These are phyloP conservation scores for Epirrita christyi DNA, from an alignment of 2,888 invertebrate genomes.

Conservation along the genomic window DNA sequence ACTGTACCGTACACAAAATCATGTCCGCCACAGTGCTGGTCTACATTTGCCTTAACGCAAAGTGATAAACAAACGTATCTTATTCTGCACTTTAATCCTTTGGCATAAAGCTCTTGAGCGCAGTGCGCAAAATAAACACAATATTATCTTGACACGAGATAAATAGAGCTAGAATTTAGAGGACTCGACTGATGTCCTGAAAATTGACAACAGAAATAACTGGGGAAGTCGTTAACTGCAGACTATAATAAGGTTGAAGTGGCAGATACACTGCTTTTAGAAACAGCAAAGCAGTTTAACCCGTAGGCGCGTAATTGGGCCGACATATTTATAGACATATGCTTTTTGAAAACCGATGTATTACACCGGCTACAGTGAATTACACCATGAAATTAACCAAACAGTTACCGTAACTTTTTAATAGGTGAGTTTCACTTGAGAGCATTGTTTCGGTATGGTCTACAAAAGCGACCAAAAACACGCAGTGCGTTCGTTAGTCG, in stretches of 20 bases:
- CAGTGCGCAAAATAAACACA: conserved; percentile 25
- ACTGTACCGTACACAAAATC: conserved; percentile 12
- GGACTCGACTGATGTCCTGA: conserved; percentile 23
- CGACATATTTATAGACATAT: no score
- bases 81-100: conserved; percentile 11
- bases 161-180: conserved; percentile 29
- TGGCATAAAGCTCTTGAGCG: conserved; percentile 5
- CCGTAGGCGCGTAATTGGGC: no score
- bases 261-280: conserved; percentile 10
- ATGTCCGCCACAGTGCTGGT: conserved; percentile 19
- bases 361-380: no score
- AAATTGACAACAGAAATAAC: conserved; percentile 31
- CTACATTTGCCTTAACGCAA: conserved; percentile 12
- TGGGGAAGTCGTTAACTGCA: conserved; percentile 27
- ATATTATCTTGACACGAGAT: conserved; percentile 33
- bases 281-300: not conserved
- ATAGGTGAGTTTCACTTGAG: no score
- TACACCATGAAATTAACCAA: no score
- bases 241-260: conserved; percentile 26
- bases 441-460: no score
- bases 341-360: no score
- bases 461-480: no score
- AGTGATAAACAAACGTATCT: conserved; percentile 7
- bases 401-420: no score
- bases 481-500: no score